These are phyloP conservation scores for Macroramphosus scolopax DNA, from an alignment of 2,797 vertebrate genomes.

Conservation along the genomic window DNA sequence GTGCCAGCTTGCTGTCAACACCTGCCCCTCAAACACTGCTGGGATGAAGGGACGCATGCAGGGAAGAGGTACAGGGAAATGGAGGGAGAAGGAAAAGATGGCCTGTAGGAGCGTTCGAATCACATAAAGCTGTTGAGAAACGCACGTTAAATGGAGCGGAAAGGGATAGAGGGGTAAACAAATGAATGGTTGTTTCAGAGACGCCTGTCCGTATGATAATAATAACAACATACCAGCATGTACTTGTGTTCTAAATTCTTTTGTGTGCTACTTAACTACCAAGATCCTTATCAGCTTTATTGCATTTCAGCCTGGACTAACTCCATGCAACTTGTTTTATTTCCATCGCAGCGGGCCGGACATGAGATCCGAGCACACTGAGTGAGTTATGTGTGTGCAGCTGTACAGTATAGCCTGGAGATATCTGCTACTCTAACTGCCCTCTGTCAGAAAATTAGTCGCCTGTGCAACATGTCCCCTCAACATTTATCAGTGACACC, in stretches of 20 bases:
- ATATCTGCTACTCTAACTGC: constrained; percentile 23
- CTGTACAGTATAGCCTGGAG: constrained; percentile 14
- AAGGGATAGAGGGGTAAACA: background rate
- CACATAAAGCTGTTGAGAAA: constrained; percentile 18
- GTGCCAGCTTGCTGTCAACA: constrained; percentile 77
- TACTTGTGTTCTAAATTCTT: no score
- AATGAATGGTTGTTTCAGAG: constrained; percentile 4
- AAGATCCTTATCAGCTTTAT: no score
- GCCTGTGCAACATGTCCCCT: constrained; percentile 43
- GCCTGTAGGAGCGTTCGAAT: constrained; percentile 10
- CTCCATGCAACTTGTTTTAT: background rate
- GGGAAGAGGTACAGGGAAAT: constrained; percentile 17
- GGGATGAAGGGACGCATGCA: constrained; percentile 60
- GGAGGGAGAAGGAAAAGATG: constrained; percentile 4
- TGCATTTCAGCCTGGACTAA: constrained; percentile 3
- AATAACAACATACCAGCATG: background rate
- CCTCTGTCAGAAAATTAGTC: constrained; percentile 49
- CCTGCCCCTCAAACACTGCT: constrained; percentile 62
- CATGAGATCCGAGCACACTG: no score
- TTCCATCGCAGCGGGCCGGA: no score
- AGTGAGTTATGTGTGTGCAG: constrained; percentile 7
- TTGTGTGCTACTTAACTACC: no score
- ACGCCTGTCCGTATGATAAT: background rate
- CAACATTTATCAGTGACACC: constrained; percentile 65
- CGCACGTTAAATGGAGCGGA: constrained; percentile 9